phyloP scores from a whole-genome alignment of 2,797 vertebrate species.

The Champsocephalus esox region DNA sequence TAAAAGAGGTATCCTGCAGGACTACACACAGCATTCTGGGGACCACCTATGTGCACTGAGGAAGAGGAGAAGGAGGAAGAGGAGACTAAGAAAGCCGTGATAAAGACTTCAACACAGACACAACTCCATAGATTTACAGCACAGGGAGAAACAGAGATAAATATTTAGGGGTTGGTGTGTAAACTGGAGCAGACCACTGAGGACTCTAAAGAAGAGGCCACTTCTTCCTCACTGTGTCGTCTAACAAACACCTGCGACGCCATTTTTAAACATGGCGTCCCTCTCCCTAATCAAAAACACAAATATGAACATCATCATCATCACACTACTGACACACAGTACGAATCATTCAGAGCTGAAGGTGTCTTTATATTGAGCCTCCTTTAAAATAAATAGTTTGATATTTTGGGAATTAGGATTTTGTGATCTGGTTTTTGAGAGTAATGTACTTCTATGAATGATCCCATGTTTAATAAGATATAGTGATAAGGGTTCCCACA shows the following conservation, averaged over 20 bases:
- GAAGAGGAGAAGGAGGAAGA: constrained; percentile 53
- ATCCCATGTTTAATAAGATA: too few relatives aligned
- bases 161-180: constrained; percentile 41
- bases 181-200: constrained; percentile 82
- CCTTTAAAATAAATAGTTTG: neutral
- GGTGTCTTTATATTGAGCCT: constrained; percentile 9
- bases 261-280: constrained; percentile 21
- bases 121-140: constrained; percentile 54
- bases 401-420: neutral
- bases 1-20: constrained; percentile 76
- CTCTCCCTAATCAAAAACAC: constrained; percentile 43
- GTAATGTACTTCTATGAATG: too few relatives aligned
- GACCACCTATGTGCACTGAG: constrained; percentile 69
- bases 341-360: constrained; percentile 31
- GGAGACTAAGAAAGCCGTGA: constrained; percentile 60
- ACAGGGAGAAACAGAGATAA: constrained; percentile 45
- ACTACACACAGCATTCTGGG: constrained; percentile 77
- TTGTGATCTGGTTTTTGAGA: too few relatives aligned
- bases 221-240: constrained; percentile 24
- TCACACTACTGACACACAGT: constrained; percentile 43
- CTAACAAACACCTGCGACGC: neutral
- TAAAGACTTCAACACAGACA: constrained; percentile 67
- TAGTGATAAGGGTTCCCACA: too few relatives aligned
- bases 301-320: constrained; percentile 48
- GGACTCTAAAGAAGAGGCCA: constrained; percentile 37